Evolutionary conservation across 2,113 vertebrate genomes (phyloP).

Genomic region (Brachypodius melanocephalos): DNA sequence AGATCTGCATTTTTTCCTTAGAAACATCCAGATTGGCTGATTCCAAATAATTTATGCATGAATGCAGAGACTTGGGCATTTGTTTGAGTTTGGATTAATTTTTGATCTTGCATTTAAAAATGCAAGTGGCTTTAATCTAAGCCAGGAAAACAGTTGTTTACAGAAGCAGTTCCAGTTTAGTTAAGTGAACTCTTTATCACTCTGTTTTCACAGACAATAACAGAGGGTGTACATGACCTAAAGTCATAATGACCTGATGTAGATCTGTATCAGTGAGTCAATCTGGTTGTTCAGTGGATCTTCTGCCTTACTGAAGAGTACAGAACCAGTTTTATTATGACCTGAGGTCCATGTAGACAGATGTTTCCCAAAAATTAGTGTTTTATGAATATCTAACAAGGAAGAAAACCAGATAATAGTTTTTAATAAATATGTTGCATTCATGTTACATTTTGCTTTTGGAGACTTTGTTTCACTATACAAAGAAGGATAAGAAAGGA

Average conservation of each 20-base stretch:
- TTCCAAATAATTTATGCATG: background rate
- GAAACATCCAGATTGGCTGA: background rate
- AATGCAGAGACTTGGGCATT: background rate
- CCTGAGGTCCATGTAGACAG: background rate
- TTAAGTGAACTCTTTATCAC: background rate
- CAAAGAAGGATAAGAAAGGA: background rate
- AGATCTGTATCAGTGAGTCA: background rate
- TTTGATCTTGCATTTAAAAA: slow-evolving; percentile 1
- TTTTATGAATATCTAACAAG: background rate
- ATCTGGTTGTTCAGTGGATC: background rate
- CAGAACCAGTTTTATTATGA: background rate
- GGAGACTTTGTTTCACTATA: background rate
- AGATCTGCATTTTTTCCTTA: background rate
- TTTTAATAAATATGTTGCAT: background rate
- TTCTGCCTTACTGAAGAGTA: background rate
- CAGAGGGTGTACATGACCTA: background rate
- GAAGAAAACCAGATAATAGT: background rate
- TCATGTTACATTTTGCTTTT: background rate
- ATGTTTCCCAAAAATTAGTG: background rate
- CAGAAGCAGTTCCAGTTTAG: background rate
- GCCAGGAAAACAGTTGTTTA: background rate
- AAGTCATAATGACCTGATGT: background rate
- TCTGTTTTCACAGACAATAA: background rate
- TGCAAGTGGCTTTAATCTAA: background rate
- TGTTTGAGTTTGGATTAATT: background rate